Conservation (phyloP, 2,113 vertebrate genomes). For the Jaculus jaculus region DNA sequence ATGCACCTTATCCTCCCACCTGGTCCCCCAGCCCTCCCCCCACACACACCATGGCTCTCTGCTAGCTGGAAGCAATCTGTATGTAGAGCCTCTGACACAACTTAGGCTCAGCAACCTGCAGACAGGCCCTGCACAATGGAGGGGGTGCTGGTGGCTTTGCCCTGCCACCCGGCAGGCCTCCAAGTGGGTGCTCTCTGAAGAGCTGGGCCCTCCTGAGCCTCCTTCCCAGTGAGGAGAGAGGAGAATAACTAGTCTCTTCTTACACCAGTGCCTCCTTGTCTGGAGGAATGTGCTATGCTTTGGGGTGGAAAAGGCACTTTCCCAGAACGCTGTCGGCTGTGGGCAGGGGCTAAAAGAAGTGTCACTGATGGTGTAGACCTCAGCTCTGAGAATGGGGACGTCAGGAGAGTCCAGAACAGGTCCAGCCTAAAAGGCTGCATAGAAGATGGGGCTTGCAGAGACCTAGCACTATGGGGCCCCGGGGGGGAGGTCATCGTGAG, state of each 20-base stretch:
- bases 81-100: neutral
- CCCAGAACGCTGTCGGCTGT: neutral
- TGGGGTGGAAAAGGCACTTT: neutral
- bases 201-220: neutral
- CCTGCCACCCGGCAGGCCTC: neutral
- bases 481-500: neutral
- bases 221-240: too few species aligned
- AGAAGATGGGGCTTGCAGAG: too few species aligned
- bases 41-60: neutral
- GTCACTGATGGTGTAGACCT: neutral
- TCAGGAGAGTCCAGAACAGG: neutral
- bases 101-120: neutral
- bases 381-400: neutral
- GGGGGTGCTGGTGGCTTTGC: neutral
- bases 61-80: neutral
- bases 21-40: neutral
- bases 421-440: neutral
- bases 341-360: neutral
- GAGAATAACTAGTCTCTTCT: too few species aligned
- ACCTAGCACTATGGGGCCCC: neutral
- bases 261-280: too few species aligned
- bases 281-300: neutral
- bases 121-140: neutral
- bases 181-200: fast-evolving
- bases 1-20: neutral